phyloP scores from a whole-genome alignment of 2,113 vertebrate species.

The Sminthopsis crassicaudata region DNA sequence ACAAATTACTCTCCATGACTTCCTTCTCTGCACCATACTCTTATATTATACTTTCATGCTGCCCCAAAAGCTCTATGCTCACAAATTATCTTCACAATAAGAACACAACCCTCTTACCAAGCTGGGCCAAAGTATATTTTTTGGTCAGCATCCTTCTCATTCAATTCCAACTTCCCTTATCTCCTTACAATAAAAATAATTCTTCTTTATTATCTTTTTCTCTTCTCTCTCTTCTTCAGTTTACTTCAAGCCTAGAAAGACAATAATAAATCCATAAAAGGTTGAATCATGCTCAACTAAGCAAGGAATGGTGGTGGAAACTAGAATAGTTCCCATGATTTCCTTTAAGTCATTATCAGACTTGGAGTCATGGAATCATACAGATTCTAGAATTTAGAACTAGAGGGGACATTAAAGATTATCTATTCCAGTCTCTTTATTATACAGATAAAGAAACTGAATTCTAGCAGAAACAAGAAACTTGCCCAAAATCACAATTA shows the following conservation, averaged over 20 bases:
- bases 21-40: not conserved
- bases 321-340: not conserved
- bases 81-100: not conserved
- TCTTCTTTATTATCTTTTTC: not conserved
- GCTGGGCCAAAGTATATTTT: not conserved
- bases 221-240: not conserved
- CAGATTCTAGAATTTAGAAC: not conserved
- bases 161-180: not conserved
- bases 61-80: not conserved
- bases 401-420: not conserved
- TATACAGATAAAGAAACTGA: not conserved
- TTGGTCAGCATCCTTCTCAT: not conserved
- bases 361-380: not conserved
- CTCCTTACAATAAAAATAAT: not conserved
- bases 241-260: not conserved
- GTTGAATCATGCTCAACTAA: not conserved
- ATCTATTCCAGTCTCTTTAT: not conserved
- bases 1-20: not conserved
- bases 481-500: not conserved
- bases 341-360: not conserved
- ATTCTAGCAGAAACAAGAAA: not conserved
- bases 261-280: not conserved
- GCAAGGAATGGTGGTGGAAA: not conserved
- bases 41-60: not conserved
- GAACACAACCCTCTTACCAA: not conserved